Evolutionary conservation across 2,113 vertebrate genomes (phyloP), one percentile per base, ranked within the genome.

Genomic region (Phalacrocorax aristotelis): DNA sequence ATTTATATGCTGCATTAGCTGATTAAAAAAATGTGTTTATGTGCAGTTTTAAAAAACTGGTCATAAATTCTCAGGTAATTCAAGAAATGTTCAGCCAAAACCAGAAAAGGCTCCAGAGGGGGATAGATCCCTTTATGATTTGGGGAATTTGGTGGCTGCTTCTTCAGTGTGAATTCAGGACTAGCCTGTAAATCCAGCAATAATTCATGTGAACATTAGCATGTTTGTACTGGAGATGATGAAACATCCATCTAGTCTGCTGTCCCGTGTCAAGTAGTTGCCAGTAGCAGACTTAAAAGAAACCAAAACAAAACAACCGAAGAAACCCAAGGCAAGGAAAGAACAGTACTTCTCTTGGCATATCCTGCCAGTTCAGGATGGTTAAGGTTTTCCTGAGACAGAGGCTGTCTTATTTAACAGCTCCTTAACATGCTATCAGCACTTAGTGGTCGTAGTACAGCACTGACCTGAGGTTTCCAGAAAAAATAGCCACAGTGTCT

Each of bases 61-160:
- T 78, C 89, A 87, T 97, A 96, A 96, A 95, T 97, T 94, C 89
- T 96, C 94, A 91, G 58, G 87, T 96, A 95, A 94, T 36, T 77
- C 40, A 70, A 94, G 58, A 95, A 93, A 89, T 74, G 51, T 87
- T 94, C 52, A 70, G 30, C 76, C 40, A 85, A 90, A 91, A 89
- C 72, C 20, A 85, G 51, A 93, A 90, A 85, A 87, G 49, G 19
- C 82, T 91, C 70, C 65, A 89, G 65, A 17, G 25, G 8, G 2
- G 4, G 89, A 91, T 93, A 79, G 1, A 95, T 91, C 94, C 87
- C n/a, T 91, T 16, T 42, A 51, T 69, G 70, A 82, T 69, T 46
- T 74, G 58, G 18, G 70, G 86, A 93, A 95, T 93, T 92, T 87
- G 22, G 54, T 85, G 42, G 46, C 62, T 95, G 42, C n/a, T 94